A percentile compares a stretch with the other conserved stretches of the same genome.
These are phyloP conservation scores for Metellina segmentata DNA, from an alignment of 2,888 invertebrate genomes.

Conservation along the genomic window DNA sequence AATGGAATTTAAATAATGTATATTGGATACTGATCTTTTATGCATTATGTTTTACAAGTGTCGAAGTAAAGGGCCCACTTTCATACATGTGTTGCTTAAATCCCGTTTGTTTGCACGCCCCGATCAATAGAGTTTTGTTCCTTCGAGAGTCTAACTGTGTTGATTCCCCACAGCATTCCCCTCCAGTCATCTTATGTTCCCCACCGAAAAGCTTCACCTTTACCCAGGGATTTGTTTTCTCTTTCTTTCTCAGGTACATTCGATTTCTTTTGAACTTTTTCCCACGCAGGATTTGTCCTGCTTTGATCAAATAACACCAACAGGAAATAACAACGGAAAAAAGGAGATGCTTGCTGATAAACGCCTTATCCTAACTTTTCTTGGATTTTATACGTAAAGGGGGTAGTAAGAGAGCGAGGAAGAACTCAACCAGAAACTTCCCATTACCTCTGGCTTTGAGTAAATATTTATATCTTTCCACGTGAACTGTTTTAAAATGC, in stretches of 20 bases:
- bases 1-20: no score
- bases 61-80: no score
- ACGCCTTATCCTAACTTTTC: conserved; percentile 6
- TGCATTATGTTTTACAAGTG: no score
- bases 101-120: no score
- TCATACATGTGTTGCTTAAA: no score
- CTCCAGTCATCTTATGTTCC: background rate
- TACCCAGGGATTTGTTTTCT: background rate
- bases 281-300: background rate
- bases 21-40: no score
- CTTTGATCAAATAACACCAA: conserved; percentile 28
- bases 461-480: background rate
- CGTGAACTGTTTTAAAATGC: background rate
- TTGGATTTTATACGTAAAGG: background rate
- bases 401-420: background rate
- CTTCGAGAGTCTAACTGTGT: no score
- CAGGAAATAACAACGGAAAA: background rate
- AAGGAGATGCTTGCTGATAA: conserved; percentile 7
- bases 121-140: no score
- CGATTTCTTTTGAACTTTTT: conserved; percentile 5
- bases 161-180: no score
- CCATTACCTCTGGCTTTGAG: background rate
- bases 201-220: background rate
- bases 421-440: background rate
- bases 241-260: background rate